Base-by-base conservation (phyloP, 1,140 invertebrate genomes). In the Schlechtendalia chinensis region DNA sequence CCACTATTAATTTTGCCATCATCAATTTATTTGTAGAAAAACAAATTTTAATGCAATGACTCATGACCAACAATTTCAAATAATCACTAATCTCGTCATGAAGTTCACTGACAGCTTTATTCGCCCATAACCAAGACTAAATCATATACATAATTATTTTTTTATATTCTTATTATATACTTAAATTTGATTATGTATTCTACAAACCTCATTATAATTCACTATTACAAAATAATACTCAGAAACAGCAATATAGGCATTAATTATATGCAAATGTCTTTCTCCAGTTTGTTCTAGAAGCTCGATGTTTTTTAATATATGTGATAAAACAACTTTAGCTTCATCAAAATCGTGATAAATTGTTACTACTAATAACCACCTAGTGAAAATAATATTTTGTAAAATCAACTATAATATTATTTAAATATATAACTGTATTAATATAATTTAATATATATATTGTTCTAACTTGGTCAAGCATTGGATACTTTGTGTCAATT, bases 311-410 rank as follows among this genome's bases (percentile, higher is more conserved):
- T 27, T 1, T 19, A 56, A 5, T 8, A 61, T 50, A 69, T 27
- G 14, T 27, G 59, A 19, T 27, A 69, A 39, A 14, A 69, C 22
- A 8, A 3, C n/a, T 45, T 58, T 69, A n/a, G 80, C 80, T 54
- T 71, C 53, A 27, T 45, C 90, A 87, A 94, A 91, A 71, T 91
- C 92, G 86, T 93, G 96, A 86, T 81, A 94, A 88, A 85, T 94
- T 96, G 85, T 27, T 87, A 87, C 54, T 72, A 71, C 82, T 71
- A 83, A 79, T 83, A 74, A 82, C 82, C 81, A 82, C 12, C 29
- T 67, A 56, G n/a, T 39, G 39, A 81, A 82, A 53, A 81, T 45
- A 63, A 50, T 74, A 65, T 74, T 58, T 81, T 72, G 61, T 61
- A 54, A 32, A 80, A 45, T 54, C 2, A n/a, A 79, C n/a, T 54